Percentiles rank a stretch among this genome's conserved stretches.
Evolutionary conservation across 1,140 invertebrate species (phyloP).

Genomic region (Episyrphus balteatus): DNA sequence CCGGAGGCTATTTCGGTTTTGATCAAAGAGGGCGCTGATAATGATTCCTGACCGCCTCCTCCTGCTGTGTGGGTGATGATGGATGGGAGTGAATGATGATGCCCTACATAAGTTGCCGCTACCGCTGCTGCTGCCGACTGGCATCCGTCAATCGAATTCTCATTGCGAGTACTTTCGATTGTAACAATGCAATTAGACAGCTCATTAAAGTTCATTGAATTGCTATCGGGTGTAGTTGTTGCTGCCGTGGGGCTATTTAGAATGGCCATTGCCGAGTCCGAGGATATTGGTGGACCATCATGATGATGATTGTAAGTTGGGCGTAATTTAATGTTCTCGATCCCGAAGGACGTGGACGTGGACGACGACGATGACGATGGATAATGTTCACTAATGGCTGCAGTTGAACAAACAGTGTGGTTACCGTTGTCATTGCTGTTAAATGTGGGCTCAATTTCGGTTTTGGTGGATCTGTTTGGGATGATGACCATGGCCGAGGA

Average conservation of each 20-base stretch:
- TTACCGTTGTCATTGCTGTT: too few species aligned
- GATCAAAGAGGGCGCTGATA: background rate
- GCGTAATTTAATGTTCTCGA: too few species aligned
- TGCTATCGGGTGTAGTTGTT: slow-evolving; percentile 22
- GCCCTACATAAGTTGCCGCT: background rate
- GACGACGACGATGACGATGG: too few species aligned
- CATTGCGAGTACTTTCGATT: slow-evolving; percentile 27
- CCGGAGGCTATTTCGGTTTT: background rate
- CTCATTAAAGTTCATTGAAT: slow-evolving; percentile 37
- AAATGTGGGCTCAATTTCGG: too few species aligned
- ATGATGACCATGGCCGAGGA: too few species aligned
- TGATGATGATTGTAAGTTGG: too few species aligned
- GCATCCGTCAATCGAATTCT: slow-evolving; percentile 9
- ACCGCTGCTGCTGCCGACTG: background rate
- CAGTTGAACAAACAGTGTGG: too few species aligned
- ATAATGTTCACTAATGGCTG: too few species aligned
- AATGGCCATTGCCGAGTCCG: too few species aligned
- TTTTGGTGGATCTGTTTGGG: too few species aligned
- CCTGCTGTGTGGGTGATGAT: background rate
- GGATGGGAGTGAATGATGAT: background rate
- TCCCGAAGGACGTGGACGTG: too few species aligned
- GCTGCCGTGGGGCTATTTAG: slow-evolving; percentile 3
- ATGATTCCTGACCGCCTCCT: background rate
- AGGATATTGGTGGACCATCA: too few species aligned
- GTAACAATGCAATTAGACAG: slow-evolving; percentile 37